Conservation (phyloP, 2,797 vertebrate genomes). For the Caiman crocodilus region DNA sequence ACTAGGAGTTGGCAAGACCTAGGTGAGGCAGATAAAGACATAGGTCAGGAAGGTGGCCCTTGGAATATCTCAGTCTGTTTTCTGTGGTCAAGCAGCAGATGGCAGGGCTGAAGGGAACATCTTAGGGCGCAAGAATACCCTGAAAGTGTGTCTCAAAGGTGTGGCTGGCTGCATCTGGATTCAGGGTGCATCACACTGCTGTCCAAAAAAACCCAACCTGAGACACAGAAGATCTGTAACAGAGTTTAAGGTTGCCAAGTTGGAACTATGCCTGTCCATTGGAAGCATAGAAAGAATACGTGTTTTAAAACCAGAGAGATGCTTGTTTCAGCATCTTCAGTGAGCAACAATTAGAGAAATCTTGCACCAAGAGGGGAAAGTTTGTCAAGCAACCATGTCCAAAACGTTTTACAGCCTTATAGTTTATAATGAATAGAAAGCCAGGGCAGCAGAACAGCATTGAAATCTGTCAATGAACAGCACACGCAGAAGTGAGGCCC, state of each 20-base stretch:
- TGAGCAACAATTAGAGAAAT: background rate
- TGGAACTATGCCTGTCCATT: background rate
- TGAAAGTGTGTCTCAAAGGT: too few relatives aligned
- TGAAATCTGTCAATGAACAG: background rate
- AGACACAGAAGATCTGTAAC: background rate
- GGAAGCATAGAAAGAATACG: background rate
- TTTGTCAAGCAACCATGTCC: background rate
- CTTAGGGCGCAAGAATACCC: too few relatives aligned
- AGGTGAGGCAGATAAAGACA: too few relatives aligned
- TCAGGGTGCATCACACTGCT: too few relatives aligned
- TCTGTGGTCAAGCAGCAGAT: too few relatives aligned
- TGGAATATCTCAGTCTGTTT: too few relatives aligned
- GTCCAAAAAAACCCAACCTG: too few relatives aligned
- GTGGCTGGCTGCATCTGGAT: too few relatives aligned
- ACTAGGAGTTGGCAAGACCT: too few relatives aligned
- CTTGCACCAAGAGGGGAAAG: background rate
- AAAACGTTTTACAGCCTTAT: background rate
- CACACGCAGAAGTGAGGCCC: background rate
- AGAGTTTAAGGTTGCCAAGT: background rate
- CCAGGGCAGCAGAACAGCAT: background rate
- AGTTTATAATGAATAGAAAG: background rate
- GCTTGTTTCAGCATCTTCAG: background rate
- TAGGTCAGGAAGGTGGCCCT: too few relatives aligned
- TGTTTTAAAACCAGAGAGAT: background rate
- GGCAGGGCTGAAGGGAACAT: too few relatives aligned